These are phyloP conservation scores for Cataglyphis hispanica DNA, from an alignment of 1,140 invertebrate species.

Conservation along the genomic window DNA sequence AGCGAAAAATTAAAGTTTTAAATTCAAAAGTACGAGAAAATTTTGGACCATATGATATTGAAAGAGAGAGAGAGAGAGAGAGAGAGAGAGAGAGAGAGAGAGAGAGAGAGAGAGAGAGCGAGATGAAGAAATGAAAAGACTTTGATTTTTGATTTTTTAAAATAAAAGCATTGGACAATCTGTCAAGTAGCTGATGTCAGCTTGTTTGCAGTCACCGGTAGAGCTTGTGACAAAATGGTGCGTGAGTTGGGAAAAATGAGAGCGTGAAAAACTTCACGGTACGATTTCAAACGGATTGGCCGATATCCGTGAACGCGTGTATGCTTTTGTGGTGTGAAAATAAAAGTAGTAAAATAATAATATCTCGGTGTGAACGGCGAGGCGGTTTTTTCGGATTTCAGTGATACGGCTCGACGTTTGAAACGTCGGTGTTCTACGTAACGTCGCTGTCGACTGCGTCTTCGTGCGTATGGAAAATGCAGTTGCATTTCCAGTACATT, in stretches of 20 bases:
- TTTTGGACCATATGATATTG: not conserved
- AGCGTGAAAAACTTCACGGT: not conserved
- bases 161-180: constrained; percentile 25
- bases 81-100: not conserved
- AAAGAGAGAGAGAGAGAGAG: not conserved
- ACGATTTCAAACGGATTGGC: not conserved
- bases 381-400: constrained; percentile 30
- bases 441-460: constrained; percentile 23
- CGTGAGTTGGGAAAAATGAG: not conserved
- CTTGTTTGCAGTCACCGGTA: not conserved
- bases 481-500: constrained; percentile 7
- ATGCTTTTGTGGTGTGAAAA: constrained; percentile 3
- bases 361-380: constrained; percentile 9
- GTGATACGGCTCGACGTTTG: constrained; percentile 9
- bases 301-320: not conserved
- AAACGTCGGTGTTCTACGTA: constrained; percentile 8
- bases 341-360: constrained; percentile 40
- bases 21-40: not conserved
- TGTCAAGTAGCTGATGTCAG: not conserved
- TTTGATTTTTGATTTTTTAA: constrained; percentile 5
- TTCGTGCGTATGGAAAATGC: not conserved
- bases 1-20: not conserved
- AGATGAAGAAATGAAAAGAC: not conserved
- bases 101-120: not conserved
- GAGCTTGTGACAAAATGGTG: constrained; percentile 11